These are phyloP conservation scores for Eilema sororculum DNA, from an alignment of 2,888 invertebrate genomes.

Conservation along the genomic window DNA sequence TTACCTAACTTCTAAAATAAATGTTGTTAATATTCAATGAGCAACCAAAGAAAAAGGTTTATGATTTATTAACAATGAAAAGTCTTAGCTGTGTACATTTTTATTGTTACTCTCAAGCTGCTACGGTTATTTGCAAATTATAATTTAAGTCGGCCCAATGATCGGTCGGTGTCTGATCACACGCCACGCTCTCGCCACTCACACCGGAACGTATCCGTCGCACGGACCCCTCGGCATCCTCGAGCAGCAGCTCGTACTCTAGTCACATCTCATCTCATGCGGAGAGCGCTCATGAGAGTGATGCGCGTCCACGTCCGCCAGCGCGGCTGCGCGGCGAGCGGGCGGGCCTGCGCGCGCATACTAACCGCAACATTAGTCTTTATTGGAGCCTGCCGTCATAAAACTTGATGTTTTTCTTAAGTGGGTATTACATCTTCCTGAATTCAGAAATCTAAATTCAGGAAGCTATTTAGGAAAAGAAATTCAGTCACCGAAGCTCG, in stretches of 20 bases:
- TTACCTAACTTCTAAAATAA: neutral
- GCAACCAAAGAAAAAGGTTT: neutral
- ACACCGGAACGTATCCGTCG: too few relatives aligned
- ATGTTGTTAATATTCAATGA: neutral
- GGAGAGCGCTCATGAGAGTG: neutral
- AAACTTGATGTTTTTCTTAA: constrained; percentile 27
- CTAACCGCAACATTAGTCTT: constrained; percentile 20
- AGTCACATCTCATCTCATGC: neutral
- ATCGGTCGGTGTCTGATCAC: neutral
- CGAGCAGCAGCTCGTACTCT: too few relatives aligned
- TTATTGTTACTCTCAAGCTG: neutral
- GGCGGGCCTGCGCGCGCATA: neutral
- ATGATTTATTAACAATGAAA: neutral
- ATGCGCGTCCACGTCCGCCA: neutral
- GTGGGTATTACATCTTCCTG: too few relatives aligned
- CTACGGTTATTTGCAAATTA: neutral
- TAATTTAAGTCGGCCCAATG: neutral
- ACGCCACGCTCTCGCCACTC: too few relatives aligned
- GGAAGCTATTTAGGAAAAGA: too few relatives aligned
- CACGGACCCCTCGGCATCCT: too few relatives aligned
- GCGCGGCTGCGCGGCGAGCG: neutral
- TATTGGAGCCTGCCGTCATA: constrained; percentile 41
- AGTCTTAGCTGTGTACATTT: neutral
- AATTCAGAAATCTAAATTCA: too few relatives aligned
- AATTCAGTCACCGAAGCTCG: too few relatives aligned